Base-by-base conservation (phyloP, 2,113 vertebrate genomes). In the Cygnus atratus region DNA sequence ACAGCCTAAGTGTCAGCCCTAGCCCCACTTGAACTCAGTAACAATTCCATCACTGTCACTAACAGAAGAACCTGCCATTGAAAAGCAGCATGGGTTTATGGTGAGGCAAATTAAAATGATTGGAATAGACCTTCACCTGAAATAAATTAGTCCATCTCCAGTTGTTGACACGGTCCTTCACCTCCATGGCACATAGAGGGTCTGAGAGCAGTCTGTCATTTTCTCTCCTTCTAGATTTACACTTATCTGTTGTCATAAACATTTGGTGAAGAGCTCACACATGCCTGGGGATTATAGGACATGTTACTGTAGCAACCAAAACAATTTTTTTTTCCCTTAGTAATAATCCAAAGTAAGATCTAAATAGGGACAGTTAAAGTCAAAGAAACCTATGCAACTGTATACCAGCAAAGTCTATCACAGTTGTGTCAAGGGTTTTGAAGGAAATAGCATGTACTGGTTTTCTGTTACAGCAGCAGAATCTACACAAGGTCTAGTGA, bases 401-500 rank as follows among this genome's bases (percentile, higher is more conserved):
- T 43, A 62, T 12, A 43, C 33, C 66, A 79, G 77, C 52, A 57
- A 81, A 88, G 67, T 39, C 59, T n/a, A 50, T 89, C 82, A 75
- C 37, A 91, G 84, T 55, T 73, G 52, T 71, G 52, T 39, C 75
- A 91, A 84, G 81, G 46, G 35, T 87, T 94, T 96, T 87, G 90
- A 84, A 95, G 63, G 37, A 88, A 97, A 95, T 50, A 54, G 6
- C 68, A 71, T 73, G 41, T 87, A 61, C 83, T 44, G 14, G 9
- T 84, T 95, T 95, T 91, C 68, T 66, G 75, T 91, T 93, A 77
- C 25, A 95, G 78, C 29, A 92, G 76, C 65, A 81, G 59, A 93
- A 77, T 75, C 75, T 95, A 57, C 86, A 84, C 84, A 95, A 93
- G 62, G 39, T 85, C 87, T 96, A 89, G 88, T 89, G 75, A 94